A percentile compares a stretch with the other conserved stretches of the same genome.
Evolutionary conservation across 1,140 invertebrate species (phyloP).

Genomic region (Pseudomyrmex dendroicus): DNA sequence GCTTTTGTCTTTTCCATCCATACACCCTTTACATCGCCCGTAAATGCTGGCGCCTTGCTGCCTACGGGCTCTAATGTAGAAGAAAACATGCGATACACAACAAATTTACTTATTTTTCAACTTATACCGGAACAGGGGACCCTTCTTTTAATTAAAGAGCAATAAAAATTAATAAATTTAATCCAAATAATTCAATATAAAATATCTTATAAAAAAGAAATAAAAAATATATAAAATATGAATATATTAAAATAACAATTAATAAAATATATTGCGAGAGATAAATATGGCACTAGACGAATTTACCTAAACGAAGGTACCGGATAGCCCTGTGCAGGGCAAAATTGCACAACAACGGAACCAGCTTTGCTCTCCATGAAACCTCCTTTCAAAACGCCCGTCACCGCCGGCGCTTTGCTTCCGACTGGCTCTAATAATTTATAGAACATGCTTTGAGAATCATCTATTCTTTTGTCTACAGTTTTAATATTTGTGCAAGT

Average conservation of each 20-base stretch:
- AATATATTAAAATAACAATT: background rate
- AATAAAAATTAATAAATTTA: constrained; percentile 1
- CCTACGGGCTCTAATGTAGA: constrained; percentile 85
- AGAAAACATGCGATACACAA: constrained; percentile 44
- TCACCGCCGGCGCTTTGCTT: constrained; percentile 80
- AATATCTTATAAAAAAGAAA: background rate
- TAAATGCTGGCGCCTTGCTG: constrained; percentile 85
- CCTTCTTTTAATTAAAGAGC: constrained; percentile 74
- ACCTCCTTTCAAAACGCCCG: constrained; percentile 78
- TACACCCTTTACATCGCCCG: constrained; percentile 82
- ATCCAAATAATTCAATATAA: constrained; percentile 18
- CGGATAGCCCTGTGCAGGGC: constrained; percentile 90
- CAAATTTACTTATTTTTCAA: constrained; percentile 34
- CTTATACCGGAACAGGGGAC: constrained; percentile 87
- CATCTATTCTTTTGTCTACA: constrained; percentile 62
- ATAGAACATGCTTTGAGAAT: constrained; percentile 61
- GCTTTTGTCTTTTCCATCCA: constrained; percentile 81
- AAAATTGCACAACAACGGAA: constrained; percentile 86
- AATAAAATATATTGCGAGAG: background rate
- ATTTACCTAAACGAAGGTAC: constrained; percentile 89
- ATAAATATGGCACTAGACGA: background rate
- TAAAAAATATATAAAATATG: background rate
- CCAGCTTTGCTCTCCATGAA: constrained; percentile 78
- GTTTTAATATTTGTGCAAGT: constrained; percentile 60
- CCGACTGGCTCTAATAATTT: constrained; percentile 79